Conservation (phyloP, 2,797 vertebrate species). For the Neopelma chrysocephalum region DNA sequence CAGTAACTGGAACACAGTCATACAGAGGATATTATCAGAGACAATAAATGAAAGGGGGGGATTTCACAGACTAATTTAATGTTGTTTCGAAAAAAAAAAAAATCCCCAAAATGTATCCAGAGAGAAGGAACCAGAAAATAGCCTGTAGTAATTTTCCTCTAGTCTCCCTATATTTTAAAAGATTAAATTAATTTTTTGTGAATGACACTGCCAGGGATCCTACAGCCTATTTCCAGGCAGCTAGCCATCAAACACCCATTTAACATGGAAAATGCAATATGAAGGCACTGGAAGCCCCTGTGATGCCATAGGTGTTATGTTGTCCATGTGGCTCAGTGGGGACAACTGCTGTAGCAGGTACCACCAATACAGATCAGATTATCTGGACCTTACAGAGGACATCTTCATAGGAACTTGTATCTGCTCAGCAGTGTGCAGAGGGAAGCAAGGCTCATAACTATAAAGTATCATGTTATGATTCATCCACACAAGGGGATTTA, state of each 20-base stretch:
- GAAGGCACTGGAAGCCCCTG: neutral
- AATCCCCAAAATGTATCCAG: neutral
- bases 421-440: neutral
- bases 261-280: neutral
- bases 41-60: neutral
- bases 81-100: neutral
- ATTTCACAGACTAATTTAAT: neutral
- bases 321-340: neutral
- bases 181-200: neutral
- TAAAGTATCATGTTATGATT: neutral
- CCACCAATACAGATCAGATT: neutral
- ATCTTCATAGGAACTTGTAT: neutral
- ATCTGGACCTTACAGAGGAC: neutral
- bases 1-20: neutral
- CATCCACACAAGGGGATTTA: neutral
- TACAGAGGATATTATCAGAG: neutral
- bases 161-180: neutral
- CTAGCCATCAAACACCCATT: neutral
- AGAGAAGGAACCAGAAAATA: neutral
- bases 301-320: neutral
- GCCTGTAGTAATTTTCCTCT: neutral
- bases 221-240: neutral
- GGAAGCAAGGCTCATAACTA: neutral
- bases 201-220: neutral
- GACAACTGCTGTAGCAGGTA: neutral